Base-by-base conservation (phyloP, 2,888 invertebrate species). In the Sinhomidia bicolor region DNA sequence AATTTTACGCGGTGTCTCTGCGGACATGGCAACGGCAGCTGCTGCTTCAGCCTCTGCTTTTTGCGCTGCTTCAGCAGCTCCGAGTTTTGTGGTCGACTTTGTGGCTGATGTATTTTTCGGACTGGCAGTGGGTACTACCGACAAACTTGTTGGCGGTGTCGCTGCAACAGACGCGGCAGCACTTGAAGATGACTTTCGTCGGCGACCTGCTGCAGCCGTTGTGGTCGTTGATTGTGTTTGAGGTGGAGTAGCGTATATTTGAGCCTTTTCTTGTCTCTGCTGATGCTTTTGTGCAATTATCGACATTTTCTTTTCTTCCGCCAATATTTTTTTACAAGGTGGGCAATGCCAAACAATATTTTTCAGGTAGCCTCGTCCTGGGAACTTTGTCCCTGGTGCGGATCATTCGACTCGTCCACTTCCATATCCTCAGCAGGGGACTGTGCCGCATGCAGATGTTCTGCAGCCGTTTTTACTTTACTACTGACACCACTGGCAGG, bases 271-370 rank as follows among this genome's bases (percentile, higher is more conserved):
- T 23, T 84, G 44, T 17, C 26, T 54, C 26, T 76, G 57, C 57
- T 86, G 71, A 14, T 81, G 89, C 57, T 89, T 79, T 89, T 86
- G 26, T 32, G 51, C 57, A 60, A 81, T 4, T 74, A 32, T 71
- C 78, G 82, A n/a, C 0, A 20, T 32, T 90, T 90, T 82, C 91
- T 90, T 89, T 91, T 92, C 92, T 95, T 96, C 60, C 14, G 65
- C 71, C 12, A 74, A 9, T n/a, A 12, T 93, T 95, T 96, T 89
- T 17, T 94, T 94, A 93, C 98, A 98, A 93, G 96, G 96, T 0
- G 97, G 96, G 93, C 98, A 98, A 89, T 96, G 95, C 98, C 98
- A 98, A 93, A 97, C 97, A 90, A 96, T 95, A 9, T 97, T 97
- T 92, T 96, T 96, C 82, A 96, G 74, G 93, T 92, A 26, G 26